Base-by-base conservation (phyloP, 2,888 invertebrate genomes). In the Cinara cedri region DNA sequence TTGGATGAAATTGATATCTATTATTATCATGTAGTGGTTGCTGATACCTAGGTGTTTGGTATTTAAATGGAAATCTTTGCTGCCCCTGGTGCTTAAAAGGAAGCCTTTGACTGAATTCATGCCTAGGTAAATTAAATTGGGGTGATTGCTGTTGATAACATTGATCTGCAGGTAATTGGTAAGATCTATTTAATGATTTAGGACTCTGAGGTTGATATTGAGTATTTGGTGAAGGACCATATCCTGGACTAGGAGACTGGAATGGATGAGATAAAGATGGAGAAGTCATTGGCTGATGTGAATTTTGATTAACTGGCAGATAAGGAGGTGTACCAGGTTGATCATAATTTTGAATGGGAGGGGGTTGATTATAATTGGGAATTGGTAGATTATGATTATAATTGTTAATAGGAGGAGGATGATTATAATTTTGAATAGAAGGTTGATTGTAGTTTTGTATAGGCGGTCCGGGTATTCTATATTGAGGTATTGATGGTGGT, bases 1-100 rank as follows among this genome's bases (percentile, higher is more conserved):
- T 78, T n/a, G 78, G 60, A 16, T 78, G 60, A 51, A 70, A 51
- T 51, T 70, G 57, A 70, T 51, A 42, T 62, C 70, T 78, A n/a
- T 51, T 51, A 63, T 68, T 68, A 51, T 8, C 14, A n/a, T 70
- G 34, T 54, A 46, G 78, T 13, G 70, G 24, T 70, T 57, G 68
- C 1, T 49, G 49, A 78, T 49, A 62, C 70, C 60, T 78, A 19
- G 66, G 46, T 6, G 34, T 46, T 66, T 76, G 76, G 21, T 70
- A 19, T 0, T 42, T 78, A 60, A 60, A 70, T 1, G 16, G 60
- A 42, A 60, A 70, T 60, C 70, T 49, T 68, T 68, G 76, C 1
- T 78, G 55, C 51, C 60, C 78, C 13, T 42, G 51, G 19, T 42
- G 26, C 2, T 60, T 51, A 60, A 68, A 78, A 16, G 44, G 26